Evolutionary conservation across 2,113 vertebrate species (phyloP), one percentile per base, ranked within the genome.

Genomic region (Montifringilla adamsi): DNA sequence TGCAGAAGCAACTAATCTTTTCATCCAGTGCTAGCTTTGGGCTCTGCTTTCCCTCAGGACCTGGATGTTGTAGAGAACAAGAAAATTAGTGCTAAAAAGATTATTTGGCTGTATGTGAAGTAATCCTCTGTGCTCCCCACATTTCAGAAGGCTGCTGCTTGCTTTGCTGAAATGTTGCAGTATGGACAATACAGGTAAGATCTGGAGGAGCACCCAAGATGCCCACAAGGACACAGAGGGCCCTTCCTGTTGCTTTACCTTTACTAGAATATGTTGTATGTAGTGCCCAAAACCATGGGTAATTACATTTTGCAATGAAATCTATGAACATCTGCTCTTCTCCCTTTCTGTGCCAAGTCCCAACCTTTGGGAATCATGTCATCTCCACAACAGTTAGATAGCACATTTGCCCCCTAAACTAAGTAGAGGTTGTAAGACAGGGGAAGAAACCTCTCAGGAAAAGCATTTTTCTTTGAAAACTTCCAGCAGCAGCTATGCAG

Each of bases 1-100:
- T 95, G 85, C 88, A 93, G 69, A 89, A 91, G 62, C 26, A 93
- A 52, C 77, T 95, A 59, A 96, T 92, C 83, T 97, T 95, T 96
- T 94, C 94, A 90, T 90, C 94, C 87, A 62, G 64, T 85, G 44
- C 85, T 92, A 49, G 75, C 91, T 95, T 76, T 89, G 92, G 90
- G 84, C 82, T 94, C 68, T 81, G 87, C 60, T 94, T 93, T 93
- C 92, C 94, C 87, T 77, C 35, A 81, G 84, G 90, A 93, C 81
- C 49, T 75, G 79, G 46, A 82, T 94, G 72, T 91, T 87, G 88
- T 83, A 93, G 72, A 90, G 73, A 95, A 89, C 72, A 44, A 81
- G 93, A 92, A 94, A 92, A 94, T 95, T 89, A 93, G 85, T 18
- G 39, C 88, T 81, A 49, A 84, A 88, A 90, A 84, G 90, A 94